phyloP scores from a whole-genome alignment of 2,888 invertebrate genomes.

The Oxystoma pomonae region DNA sequence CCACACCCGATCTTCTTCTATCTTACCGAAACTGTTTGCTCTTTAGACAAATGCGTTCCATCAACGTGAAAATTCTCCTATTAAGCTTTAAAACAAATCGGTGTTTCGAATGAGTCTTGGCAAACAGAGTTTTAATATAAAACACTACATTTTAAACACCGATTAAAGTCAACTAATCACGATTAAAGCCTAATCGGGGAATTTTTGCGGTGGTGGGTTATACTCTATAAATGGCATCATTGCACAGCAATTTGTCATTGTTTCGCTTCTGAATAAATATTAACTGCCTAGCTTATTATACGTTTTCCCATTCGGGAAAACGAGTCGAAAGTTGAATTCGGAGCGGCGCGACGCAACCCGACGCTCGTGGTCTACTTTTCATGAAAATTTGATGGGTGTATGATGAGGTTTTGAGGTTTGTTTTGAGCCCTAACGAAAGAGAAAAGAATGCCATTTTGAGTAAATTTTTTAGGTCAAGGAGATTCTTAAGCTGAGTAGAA shows the following conservation, averaged over 20 bases:
- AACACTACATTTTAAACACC: too few relatives aligned
- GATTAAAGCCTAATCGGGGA: too few relatives aligned
- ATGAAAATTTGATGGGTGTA: neutral
- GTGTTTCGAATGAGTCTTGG: too few relatives aligned
- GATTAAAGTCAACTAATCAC: too few relatives aligned
- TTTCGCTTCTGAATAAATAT: constrained; percentile 36
- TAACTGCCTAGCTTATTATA: constrained; percentile 30
- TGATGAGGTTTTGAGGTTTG: neutral
- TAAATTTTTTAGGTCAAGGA: neutral
- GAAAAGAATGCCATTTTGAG: neutral
- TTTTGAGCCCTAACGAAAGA: neutral
- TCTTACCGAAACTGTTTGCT: too few relatives aligned
- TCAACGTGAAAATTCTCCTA: too few relatives aligned
- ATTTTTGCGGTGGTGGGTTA: too few relatives aligned
- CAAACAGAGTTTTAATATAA: too few relatives aligned
- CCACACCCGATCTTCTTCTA: too few relatives aligned
- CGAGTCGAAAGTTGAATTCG: constrained; percentile 17
- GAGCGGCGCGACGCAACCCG: constrained; percentile 10
- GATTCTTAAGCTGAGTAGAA: too few relatives aligned
- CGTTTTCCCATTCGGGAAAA: constrained; percentile 14
- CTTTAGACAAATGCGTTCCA: too few relatives aligned
- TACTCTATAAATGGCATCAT: neutral
- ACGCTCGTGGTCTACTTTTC: neutral
- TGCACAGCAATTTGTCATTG: constrained; percentile 38
- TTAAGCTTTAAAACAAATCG: too few relatives aligned